Evolutionary conservation across 2,888 invertebrate genomes (phyloP).

Genomic region (Neoitamus cyanurus): DNA sequence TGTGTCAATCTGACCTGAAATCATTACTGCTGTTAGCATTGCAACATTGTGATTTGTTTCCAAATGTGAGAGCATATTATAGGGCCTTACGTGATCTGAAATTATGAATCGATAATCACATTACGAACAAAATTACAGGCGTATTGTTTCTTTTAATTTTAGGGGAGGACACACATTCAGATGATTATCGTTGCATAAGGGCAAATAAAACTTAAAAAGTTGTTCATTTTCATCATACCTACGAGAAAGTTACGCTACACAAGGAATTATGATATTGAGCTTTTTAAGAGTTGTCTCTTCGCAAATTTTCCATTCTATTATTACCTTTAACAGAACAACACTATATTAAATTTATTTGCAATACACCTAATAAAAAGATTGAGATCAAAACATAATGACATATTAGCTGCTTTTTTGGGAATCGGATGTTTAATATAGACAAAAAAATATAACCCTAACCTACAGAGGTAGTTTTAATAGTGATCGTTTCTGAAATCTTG

Average conservation of each 20-base stretch:
- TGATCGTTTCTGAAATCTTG: no score
- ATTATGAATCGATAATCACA: constrained; percentile 30
- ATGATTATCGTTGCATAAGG: not conserved
- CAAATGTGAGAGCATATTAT: constrained; percentile 66
- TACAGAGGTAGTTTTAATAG: no score
- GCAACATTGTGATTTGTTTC: constrained; percentile 65
- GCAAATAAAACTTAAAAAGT: not conserved
- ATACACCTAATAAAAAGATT: not conserved
- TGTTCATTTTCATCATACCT: not conserved
- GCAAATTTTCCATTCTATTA: not conserved
- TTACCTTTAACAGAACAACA: not conserved
- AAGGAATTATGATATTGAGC: not conserved
- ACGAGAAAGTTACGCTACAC: not conserved
- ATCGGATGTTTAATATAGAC: no score
- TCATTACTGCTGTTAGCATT: constrained; percentile 65
- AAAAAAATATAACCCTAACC: no score
- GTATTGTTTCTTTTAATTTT: not conserved
- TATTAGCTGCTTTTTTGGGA: no score
- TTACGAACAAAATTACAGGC: not conserved
- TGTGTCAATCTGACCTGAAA: constrained; percentile 61
- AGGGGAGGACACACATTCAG: not conserved
- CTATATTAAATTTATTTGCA: not conserved
- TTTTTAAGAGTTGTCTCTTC: not conserved
- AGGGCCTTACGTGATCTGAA: constrained; percentile 64
- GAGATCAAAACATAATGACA: not conserved